Percentiles rank a stretch among this genome's conserved stretches.
Conservation (phyloP, 2,888 invertebrate genomes). For the Nasonia oneida region DNA sequence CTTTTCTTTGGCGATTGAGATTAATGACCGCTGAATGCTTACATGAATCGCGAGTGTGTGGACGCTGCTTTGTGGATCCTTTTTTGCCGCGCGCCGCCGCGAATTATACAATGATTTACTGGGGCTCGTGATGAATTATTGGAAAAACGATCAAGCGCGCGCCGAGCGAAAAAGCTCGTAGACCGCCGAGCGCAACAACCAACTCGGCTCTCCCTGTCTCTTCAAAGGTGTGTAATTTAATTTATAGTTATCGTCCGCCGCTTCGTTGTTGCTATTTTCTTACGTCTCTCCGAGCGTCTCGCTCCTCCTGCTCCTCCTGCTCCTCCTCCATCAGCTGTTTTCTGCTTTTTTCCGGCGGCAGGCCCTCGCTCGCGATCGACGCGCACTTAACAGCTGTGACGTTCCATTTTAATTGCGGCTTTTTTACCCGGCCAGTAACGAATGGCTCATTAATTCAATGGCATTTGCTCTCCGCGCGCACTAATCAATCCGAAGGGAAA, state of each 20-base stretch:
- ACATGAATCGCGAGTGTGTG: conserved; percentile 57
- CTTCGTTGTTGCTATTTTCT: conserved; percentile 48
- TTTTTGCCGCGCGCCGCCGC: conserved; percentile 40
- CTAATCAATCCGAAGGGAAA: conserved; percentile 37
- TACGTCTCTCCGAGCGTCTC: not conserved
- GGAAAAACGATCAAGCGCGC: conserved; percentile 55
- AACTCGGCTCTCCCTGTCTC: conserved; percentile 34
- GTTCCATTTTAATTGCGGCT: conserved; percentile 51
- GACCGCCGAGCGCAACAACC: conserved; percentile 8
- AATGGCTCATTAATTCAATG: conserved; percentile 45
- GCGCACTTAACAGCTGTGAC: conserved; percentile 39
- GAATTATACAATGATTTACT: conserved; percentile 61
- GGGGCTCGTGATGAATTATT: conserved; percentile 59
- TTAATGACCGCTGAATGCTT: conserved; percentile 56
- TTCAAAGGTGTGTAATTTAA: conserved; percentile 57
- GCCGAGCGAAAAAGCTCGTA: conserved; percentile 37
- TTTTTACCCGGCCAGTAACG: conserved; percentile 14
- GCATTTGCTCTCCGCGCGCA: not conserved
- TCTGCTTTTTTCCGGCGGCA: not conserved
- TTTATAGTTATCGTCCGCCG: conserved; percentile 52
- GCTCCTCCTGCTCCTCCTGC: not conserved
- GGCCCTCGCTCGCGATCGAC: not conserved
- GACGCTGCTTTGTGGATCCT: conserved; percentile 47
- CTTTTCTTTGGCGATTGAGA: conserved; percentile 60
- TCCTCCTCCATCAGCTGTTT: not conserved